These are phyloP conservation scores for Cynocephalus volans DNA, from an alignment of 2,113 vertebrate genomes.

Conservation along the genomic window DNA sequence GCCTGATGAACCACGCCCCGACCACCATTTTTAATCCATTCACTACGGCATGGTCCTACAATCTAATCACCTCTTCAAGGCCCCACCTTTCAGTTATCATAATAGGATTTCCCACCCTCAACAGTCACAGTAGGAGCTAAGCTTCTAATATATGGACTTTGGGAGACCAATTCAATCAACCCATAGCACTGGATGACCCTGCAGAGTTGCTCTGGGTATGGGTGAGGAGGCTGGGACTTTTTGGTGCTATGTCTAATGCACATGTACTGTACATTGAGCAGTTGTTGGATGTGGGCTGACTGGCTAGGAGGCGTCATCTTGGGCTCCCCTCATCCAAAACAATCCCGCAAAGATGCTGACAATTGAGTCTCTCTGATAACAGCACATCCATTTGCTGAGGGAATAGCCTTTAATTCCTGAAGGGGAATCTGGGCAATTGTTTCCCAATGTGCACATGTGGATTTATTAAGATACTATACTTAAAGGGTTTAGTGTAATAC, in stretches of 20 bases:
- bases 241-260: background rate
- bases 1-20: no score
- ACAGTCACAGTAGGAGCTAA: no score
- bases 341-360: background rate
- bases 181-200: background rate
- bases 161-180: no score
- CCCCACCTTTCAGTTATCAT: no score
- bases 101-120: no score
- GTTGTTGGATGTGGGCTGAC: background rate
- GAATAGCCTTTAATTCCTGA: no score
- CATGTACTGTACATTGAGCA: background rate
- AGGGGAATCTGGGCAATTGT: background rate
- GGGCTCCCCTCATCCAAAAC: background rate
- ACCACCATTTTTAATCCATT: no score
- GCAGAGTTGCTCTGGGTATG: background rate
- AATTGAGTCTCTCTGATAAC: background rate
- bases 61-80: no score
- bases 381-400: background rate
- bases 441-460: background rate
- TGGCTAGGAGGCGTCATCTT: background rate
- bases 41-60: no score
- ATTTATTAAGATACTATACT: background rate
- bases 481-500: background rate
- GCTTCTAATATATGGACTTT: no score
- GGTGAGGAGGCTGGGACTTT: background rate